Evolutionary conservation across 2,113 vertebrate genomes (phyloP), one percentile per base, ranked within the genome.

Genomic region (Tragelaphus imberbis): DNA sequence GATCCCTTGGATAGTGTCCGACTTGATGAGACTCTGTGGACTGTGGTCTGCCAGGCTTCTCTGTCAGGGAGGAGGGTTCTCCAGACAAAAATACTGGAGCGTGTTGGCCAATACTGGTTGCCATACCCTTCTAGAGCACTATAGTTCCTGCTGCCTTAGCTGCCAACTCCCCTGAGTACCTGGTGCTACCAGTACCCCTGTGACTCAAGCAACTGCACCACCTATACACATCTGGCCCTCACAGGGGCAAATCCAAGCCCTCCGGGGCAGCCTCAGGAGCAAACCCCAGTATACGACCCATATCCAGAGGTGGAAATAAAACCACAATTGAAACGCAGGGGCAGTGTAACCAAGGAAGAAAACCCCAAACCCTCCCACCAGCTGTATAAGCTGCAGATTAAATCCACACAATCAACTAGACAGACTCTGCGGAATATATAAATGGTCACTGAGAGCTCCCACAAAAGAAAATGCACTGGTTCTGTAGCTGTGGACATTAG

Each of bases 211-310:
- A 12, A 1, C 68, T 40, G n/a, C n/a, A 40, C 68, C 19, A 12
- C 36, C 19, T 40, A 19, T 40, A 19, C 36, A 40, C 68, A 2
- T 10, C 68, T 13, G 36, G n/a, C 68, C 68, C n/a, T 75, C 68
- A 13, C 68, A 75, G 68, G 68, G 19, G 68, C 36, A 75, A 0
- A 13, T 21, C 68, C 10, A 40, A 23, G 68, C 3, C 68, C 68
- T 36, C n/a, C 36, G 40, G 68, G 36, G 19, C 36, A 25, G 68
- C 19, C 68, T 75, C 68, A 40, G 68, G 10, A 75, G 68, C 19
- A 75, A 75, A 75, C 10, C n/a, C 10, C 17, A 3, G 68, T 13
- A 3, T 2, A 40, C 0, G 2, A 40, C 36, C 68, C n/a, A 3
- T 12, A 25, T 40, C 19, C 68, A 40, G 68, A 75, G 68, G n/a